These are phyloP conservation scores for Diplogasteroides magnus DNA, from an alignment of 1,140 invertebrate species.

Conservation along the genomic window DNA sequence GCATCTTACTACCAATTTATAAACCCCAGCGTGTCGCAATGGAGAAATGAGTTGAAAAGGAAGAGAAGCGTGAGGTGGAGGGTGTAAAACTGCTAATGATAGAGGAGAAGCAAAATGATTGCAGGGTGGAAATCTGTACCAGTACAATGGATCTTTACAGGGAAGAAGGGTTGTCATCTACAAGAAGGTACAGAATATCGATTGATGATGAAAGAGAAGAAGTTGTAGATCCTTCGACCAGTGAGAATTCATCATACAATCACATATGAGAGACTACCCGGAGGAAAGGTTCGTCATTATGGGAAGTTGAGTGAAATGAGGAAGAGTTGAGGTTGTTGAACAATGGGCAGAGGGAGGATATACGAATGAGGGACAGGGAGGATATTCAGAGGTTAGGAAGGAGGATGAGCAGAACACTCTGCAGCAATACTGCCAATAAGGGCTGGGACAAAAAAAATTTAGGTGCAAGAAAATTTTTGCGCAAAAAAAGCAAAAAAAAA, in stretches of 20 bases:
- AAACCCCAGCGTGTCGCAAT: too few species aligned
- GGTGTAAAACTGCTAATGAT: neutral
- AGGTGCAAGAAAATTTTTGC: too few species aligned
- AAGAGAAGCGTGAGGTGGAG: neutral
- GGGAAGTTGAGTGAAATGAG: neutral
- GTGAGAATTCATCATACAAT: neutral
- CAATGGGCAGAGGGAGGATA: neutral
- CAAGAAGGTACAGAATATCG: neutral
- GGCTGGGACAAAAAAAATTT: too few species aligned
- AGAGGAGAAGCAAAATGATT: too few species aligned
- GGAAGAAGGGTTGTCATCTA: neutral
- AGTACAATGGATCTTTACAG: neutral
- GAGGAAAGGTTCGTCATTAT: neutral
- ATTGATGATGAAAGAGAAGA: neutral
- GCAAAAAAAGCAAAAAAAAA: too few species aligned
- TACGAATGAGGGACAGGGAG: neutral
- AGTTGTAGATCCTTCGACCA: neutral
- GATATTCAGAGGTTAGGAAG: too few species aligned
- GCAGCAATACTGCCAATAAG: too few species aligned
- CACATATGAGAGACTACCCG: neutral
- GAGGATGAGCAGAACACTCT: too few species aligned
- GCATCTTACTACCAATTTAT: too few species aligned
- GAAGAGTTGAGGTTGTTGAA: neutral
- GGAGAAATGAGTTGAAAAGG: too few species aligned
- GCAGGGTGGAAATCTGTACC: neutral